Evolutionary conservation across 2,113 vertebrate species (phyloP).

Genomic region (Stegastes partitus): DNA sequence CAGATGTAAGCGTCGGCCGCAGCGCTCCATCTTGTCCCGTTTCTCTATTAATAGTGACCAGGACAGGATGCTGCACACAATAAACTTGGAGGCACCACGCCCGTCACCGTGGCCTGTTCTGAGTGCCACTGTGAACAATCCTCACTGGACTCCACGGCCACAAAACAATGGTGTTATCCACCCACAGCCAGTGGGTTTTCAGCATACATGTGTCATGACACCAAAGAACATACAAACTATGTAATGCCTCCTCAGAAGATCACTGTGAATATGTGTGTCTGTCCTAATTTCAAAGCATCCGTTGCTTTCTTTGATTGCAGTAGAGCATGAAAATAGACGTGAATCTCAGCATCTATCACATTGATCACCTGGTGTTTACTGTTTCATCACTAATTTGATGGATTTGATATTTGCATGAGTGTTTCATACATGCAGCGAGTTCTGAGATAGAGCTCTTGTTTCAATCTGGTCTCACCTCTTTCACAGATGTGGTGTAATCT

Average conservation of each 20-base stretch:
- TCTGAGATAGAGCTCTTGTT: no score
- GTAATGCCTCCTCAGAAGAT: neutral
- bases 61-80: constrained; percentile 78
- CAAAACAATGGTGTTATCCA: constrained; percentile 61
- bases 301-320: no score
- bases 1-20: constrained; percentile 7
- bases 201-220: neutral
- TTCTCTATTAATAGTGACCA: constrained; percentile 64
- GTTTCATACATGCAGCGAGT: no score
- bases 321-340: no score
- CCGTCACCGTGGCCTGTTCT: constrained; percentile 39
- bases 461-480: no score
- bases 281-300: no score
- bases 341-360: no score
- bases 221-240: neutral
- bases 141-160: neutral
- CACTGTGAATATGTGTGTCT: no score
- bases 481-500: no score
- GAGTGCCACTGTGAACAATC: constrained; percentile 55
- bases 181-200: constrained; percentile 4
- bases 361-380: no score
- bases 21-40: constrained; percentile 33
- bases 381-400: no score
- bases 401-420: no score
- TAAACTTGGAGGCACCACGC: constrained; percentile 77